Base-by-base conservation (phyloP, 2,888 invertebrate species). In the Acleris holmiana region DNA sequence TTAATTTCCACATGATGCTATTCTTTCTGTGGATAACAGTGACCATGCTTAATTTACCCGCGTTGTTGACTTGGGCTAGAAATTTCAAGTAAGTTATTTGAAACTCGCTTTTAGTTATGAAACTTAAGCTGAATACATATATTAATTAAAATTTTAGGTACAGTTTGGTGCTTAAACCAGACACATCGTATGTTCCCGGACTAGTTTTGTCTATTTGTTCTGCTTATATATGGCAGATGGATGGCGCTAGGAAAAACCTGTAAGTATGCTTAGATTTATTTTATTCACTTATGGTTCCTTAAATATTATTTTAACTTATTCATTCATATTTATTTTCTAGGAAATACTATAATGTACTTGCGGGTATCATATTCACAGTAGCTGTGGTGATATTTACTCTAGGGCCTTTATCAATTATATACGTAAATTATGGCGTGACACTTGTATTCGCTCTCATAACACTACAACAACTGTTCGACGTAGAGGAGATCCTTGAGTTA, bases 21-120 rank as follows among this genome's bases (percentile, higher is more conserved):
- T 95, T 97, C 73, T 86, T 95, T 58, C 78, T 97, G 71, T 95
- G 96, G 94, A 78, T 94, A 59, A 80, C 94, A 17, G 92, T 95
- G 35, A 93, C 96, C 0, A 69, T 94, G n/a, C 86, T 96, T 46
- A 96, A 96, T 84, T 71, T 95, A 13, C 97, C 97, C 0, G 94
- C 95, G 48, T 93, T 95, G 17, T 81, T 97, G 48, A 95, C 96
- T 5, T 97, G 97, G 97, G 95, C 96, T 0, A 95, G 95, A 77
- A 96, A 96, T 89, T 96, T 95, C 74, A 94, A 94, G 96, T 97
- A 92, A 93, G 93, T 90, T 18, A 17, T 47, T 18, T 4, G 29
- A 25, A 35, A 35, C 1, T 13, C 13, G 4, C 35, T 10, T 35
- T 13, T 35, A 13, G 0, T 8, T 35, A 35, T 13, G 13, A 35